Evolutionary conservation across 2,797 vertebrate species (phyloP), one percentile per base, ranked within the genome.

Genomic region (Pagetopsis macropterus): DNA sequence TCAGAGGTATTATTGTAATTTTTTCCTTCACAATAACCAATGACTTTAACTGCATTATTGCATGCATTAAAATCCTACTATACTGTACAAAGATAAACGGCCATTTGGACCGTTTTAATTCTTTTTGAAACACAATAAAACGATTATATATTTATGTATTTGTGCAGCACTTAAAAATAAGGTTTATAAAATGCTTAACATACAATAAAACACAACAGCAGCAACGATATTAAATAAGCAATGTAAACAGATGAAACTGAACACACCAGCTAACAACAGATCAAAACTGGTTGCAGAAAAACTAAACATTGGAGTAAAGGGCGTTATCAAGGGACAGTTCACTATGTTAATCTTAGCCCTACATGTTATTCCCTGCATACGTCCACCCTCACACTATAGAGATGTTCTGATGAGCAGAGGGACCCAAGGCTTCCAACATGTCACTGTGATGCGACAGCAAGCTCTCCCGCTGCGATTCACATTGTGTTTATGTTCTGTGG

Each of bases 391-490:
- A 55, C 55, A 23, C 46, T 10, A 8, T 10, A 41, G 3, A 37
- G 61, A 17, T 48, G 44, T 66, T 41, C 52, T 23, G 62, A 64
- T 64, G 65, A 72, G 54, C 31, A 1, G 21, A 31, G 23, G 33
- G 58, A 65, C 21, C 68, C 37, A 50, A 46, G 45, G 17, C 43
- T 16, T 33, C 70, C 45, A 19, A 50, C 15, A 15, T 60, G 48
- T 60, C 70, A 27, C 15, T 13, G 1, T 3, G 63, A 71, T 69
- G 52, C 1, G 1, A 2, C 66, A 9, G 21, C 3, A 27, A 21
- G 55, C 65, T 52, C 41, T 46, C n/a, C 13, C 12, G 16, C 43
- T 9, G 3, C 2, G 5, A 56, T 51, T 23, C 57, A 55, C 9
- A 21, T 15, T n/a, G 21, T 15, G 19, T 3, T 33, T 41, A 10